These are phyloP conservation scores for Cryptoblepharus egeriae DNA, from an alignment of 2,797 vertebrate genomes.

Conservation along the genomic window DNA sequence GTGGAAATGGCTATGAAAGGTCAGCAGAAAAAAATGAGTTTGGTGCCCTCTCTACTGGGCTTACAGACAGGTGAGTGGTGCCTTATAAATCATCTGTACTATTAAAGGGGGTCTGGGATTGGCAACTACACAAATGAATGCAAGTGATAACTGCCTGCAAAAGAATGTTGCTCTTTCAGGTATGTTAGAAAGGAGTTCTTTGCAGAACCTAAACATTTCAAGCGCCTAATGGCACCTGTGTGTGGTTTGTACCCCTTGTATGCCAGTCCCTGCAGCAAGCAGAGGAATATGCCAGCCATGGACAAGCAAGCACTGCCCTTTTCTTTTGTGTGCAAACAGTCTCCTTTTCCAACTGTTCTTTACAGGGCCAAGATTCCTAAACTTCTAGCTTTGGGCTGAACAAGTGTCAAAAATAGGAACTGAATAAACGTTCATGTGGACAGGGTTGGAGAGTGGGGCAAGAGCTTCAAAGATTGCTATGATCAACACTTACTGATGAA, in stretches of 20 bases:
- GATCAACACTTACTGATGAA: too few species aligned
- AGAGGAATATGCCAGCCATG: neutral
- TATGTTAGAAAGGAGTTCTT: neutral
- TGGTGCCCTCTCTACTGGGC: conserved; percentile 2
- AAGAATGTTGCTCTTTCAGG: neutral
- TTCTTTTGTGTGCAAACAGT: neutral
- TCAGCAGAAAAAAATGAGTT: conserved; percentile 21
- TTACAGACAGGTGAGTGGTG: conserved; percentile 3
- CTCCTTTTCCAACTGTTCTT: neutral
- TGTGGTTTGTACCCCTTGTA: neutral
- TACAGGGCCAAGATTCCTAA: neutral
- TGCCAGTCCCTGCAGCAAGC: neutral
- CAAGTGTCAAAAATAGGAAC: neutral
- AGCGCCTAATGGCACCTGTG: neutral
- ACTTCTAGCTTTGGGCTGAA: neutral
- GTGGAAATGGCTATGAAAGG: conserved; percentile 32
- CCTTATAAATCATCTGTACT: neutral
- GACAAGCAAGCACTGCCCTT: neutral
- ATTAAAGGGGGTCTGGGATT: accelerated
- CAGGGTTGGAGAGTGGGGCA: too few species aligned
- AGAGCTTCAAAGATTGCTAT: too few species aligned
- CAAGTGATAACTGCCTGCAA: neutral
- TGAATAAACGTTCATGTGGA: neutral
- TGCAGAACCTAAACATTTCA: neutral
- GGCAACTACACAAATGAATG: neutral